Evolutionary conservation across 2,888 invertebrate genomes (phyloP), one percentile per base, ranked within the genome.

Genomic region (Macropis europaea): DNA sequence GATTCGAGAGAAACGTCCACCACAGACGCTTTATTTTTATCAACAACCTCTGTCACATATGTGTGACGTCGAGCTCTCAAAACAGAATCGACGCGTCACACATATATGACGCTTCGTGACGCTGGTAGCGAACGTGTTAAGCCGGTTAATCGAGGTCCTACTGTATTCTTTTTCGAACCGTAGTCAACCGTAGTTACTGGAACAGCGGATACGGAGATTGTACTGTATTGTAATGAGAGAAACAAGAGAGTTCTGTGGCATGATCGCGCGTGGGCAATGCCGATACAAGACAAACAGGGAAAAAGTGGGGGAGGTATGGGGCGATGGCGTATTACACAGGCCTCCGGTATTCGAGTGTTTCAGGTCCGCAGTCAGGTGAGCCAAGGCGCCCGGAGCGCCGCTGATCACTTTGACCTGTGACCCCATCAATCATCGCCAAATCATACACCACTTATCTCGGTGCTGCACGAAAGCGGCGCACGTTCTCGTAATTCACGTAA

Each of bases 381-480:
- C 71, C 82, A 53, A 81, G 83, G 82, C 85, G 88, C 88, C 88
- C 77, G 86, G 85, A 86, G 88, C 88, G 88, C 88, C 86, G 88
- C 88, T 88, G 88, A 88, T 88, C 88, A 88, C 86, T 88, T 86
- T 85, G 87, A 88, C 88, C 88, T 78, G 60, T 74, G 86, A 88
- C 88, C 88, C 86, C 88, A 88, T 88, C 88, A 87, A 88, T 88
- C 88, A 88, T 88, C 88, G 86, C 87, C 88, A 87, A 87, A 88
- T 88, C 88, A 88, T 87, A 88, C 87, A 88, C 87, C 85, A 85
- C 87, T 88, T 88, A 86, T 83, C 86, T 82, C 73, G 71, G 68
- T 78, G 82, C 69, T 77, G 82, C 84, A 85, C 87, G 87, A 87
- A 87, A 86, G 81, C 79, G 85, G 85, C 85, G 84, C 86, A 80